Percentiles rank a stretch among this genome's conserved stretches.
These are phyloP conservation scores for Chauna torquata DNA, from an alignment of 2,113 vertebrate species.

Conservation along the genomic window DNA sequence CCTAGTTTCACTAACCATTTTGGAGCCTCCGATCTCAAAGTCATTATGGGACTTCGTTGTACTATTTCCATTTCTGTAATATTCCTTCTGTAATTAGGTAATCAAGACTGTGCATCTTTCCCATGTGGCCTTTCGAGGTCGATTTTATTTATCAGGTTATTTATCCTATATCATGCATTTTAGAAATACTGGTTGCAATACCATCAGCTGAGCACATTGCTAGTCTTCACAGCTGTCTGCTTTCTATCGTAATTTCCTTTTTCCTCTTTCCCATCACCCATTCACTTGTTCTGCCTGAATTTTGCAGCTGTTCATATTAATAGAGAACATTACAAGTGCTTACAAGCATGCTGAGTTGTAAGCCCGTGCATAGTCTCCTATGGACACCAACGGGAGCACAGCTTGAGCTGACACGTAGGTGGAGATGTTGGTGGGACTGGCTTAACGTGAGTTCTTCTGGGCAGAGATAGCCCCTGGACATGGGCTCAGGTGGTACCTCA, in stretches of 20 bases:
- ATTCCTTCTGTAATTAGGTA: conserved; percentile 50
- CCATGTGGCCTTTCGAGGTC: neutral
- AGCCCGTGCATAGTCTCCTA: neutral
- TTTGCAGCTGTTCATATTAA: conserved; percentile 19
- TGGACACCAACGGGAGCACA: fast-evolving
- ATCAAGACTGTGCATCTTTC: conserved; percentile 22
- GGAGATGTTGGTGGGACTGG: neutral
- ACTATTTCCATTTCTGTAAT: conserved; percentile 48
- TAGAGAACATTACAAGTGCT: neutral
- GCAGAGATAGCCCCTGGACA: neutral
- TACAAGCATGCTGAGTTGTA: neutral
- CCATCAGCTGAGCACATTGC: neutral
- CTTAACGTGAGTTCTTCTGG: neutral
- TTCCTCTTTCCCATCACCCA: neutral
- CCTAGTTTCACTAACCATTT: conserved; percentile 40
- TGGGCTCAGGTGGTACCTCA: neutral
- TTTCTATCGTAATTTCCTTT: conserved; percentile 21
- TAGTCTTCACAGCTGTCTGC: neutral
- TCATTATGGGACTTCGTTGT: conserved; percentile 43
- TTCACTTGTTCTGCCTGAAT: conserved; percentile 5
- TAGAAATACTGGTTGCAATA: neutral
- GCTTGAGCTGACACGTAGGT: neutral
- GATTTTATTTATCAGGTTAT: conserved; percentile 56
- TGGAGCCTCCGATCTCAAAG: neutral
- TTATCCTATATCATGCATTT: neutral